Evolutionary conservation across 2,797 vertebrate genomes (phyloP), one percentile per base, ranked within the genome.

Genomic region (Alosa sapidissima): DNA sequence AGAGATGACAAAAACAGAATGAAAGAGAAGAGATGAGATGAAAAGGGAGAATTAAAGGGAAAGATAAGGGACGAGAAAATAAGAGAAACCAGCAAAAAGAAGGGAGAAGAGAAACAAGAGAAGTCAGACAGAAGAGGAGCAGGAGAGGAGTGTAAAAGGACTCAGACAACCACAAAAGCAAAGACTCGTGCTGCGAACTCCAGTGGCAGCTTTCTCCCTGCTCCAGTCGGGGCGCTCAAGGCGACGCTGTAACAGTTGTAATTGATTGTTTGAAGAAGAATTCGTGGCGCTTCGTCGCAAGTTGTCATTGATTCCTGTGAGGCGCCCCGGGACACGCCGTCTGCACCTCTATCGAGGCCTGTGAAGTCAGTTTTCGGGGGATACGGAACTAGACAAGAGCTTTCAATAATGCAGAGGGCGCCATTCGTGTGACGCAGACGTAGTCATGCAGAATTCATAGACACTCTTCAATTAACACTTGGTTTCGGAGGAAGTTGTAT

Each of bases 181-280:
- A 47, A 45, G 28, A 72, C 36, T 41, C 11, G 36, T 4, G 33
- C 33, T 6, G 28, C 33, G 14, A 72, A 72, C 68, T 72, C 28
- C 68, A 4, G 68, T 41, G 36, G 68, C 68, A 72, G 13, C 28
- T 72, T 41, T 33, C 68, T 47, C 36, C 14, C 41, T 47, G 41
- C 41, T 78, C 72, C 72, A 47, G 72, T 78, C 41, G 5, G 5
- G 21, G 16, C 16, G 36, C 72, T 47, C 72, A 47, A 45, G 72
- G 72, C 72, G 6, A 78, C 11, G 72, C 41, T 47, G 72, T 19
- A 78, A 78, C 72, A 47, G 36, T 78, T 78, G 36, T 78, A 78
- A 78, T 78, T 78, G 72, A 78, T 78, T 78, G 72, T 45, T 78
- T 78, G 72, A 78, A 78, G 72, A 78, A 47, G 36, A 78, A 78